A percentile compares a stretch with the other conserved stretches of the same genome.
These are phyloP conservation scores for Hippoglossus hippoglossus DNA, from an alignment of 2,797 vertebrate genomes.

Conservation along the genomic window DNA sequence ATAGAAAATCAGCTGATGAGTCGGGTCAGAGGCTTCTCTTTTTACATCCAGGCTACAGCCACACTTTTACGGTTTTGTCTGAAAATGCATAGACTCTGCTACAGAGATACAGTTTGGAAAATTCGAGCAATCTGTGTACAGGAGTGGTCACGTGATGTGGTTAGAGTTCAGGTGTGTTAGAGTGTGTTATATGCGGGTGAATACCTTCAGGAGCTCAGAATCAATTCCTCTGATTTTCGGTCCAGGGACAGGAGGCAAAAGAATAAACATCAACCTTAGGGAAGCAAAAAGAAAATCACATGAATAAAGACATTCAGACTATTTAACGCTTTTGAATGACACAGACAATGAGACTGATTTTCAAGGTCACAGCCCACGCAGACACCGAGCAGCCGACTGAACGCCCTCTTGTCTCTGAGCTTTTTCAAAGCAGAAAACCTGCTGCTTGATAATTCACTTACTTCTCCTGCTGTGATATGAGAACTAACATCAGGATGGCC, in stretches of 20 bases:
- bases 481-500: slow-evolving; percentile 85
- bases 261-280: slow-evolving; percentile 92
- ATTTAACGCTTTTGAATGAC: not conserved
- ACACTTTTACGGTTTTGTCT: no score
- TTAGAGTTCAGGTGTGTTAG: no score
- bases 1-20: slow-evolving; percentile 14
- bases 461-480: slow-evolving; percentile 93
- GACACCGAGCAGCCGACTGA: not conserved
- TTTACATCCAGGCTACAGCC: no score
- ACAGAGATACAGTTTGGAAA: no score
- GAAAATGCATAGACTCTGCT: no score
- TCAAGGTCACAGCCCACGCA: not conserved
- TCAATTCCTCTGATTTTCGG: slow-evolving; percentile 98
- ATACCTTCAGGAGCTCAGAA: slow-evolving; percentile 92
- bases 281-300: slow-evolving; percentile 15
- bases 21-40: not conserved
- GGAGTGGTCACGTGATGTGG: no score
- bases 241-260: slow-evolving; percentile 95
- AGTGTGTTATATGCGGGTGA: not conserved
- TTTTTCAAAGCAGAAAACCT: no score
- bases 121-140: no score
- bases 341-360: not conserved
- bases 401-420: no score
- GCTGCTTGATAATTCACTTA: slow-evolving; percentile 62
- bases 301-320: not conserved